These are phyloP conservation scores for Dugesia japonica DNA, from an alignment of 2,888 invertebrate genomes.

Conservation along the genomic window DNA sequence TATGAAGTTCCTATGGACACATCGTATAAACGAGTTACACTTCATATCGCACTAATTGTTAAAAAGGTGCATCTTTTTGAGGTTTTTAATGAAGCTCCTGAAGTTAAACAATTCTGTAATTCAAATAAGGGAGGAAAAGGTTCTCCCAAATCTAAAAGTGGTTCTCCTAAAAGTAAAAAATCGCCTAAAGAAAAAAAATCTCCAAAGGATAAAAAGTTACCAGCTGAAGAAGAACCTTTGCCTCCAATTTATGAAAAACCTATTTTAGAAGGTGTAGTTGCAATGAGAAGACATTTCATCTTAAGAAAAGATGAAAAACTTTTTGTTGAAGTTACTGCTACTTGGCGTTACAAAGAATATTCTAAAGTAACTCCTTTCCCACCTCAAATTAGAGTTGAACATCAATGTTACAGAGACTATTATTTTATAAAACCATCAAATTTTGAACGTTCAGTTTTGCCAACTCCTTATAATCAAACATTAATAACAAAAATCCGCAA, in stretches of 20 bases:
- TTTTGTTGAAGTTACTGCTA: background rate
- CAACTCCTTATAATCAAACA: background rate
- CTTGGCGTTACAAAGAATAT: background rate
- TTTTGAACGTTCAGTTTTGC: background rate
- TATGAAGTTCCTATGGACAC: background rate
- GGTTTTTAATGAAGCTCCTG: background rate
- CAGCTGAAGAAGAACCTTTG: background rate
- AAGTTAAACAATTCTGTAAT: constrained; percentile 12
- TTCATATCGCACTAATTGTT: background rate
- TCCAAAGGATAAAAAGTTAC: background rate
- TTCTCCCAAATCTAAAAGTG: background rate
- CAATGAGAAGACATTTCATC: background rate
- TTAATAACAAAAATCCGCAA: background rate
- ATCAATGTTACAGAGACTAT: background rate
- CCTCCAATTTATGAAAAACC: background rate
- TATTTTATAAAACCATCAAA: background rate
- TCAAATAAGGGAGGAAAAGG: background rate
- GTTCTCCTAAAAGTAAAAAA: constrained; percentile 2
- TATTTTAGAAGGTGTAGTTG: background rate
- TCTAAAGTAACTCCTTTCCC: background rate
- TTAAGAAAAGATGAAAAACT: background rate
- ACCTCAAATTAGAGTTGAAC: background rate
- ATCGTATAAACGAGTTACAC: background rate
- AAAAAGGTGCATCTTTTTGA: background rate
- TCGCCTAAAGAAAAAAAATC: constrained; percentile 1